A percentile compares a stretch with the other conserved stretches of the same genome.
These are phyloP conservation scores for Struthio camelus DNA, from an alignment of 2,113 vertebrate species.

Conservation along the genomic window DNA sequence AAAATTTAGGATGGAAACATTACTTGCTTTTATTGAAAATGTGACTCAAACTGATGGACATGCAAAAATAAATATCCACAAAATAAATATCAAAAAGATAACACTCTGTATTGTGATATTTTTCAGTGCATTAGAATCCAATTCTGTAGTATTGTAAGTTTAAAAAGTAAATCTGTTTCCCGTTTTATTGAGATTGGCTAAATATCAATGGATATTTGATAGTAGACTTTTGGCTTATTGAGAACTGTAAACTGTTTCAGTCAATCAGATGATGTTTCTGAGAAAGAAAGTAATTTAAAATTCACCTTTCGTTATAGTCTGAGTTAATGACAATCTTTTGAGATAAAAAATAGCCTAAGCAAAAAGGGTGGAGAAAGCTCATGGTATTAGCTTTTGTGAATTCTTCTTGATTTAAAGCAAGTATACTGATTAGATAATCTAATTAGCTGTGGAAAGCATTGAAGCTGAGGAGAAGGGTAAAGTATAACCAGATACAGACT, in stretches of 20 bases:
- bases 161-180: neutral
- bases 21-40: neutral
- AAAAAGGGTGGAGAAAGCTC: neutral
- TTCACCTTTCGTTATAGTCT: neutral
- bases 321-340: neutral
- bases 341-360: neutral
- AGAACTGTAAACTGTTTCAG: neutral
- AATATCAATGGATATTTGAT: too few species aligned
- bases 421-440: neutral
- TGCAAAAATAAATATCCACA: neutral
- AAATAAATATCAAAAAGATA: neutral
- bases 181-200: neutral
- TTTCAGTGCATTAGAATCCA: neutral
- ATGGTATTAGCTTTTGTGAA: neutral
- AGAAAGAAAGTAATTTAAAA: neutral
- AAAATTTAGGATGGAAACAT: neutral
- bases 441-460: neutral
- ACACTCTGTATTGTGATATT: neutral
- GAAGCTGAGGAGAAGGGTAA: neutral
- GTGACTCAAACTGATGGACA: neutral
- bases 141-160: neutral
- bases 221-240: neutral
- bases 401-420: neutral
- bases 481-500: neutral
- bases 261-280: neutral